Conservation (phyloP, 2,888 invertebrate genomes). For the Amiota communis region DNA sequence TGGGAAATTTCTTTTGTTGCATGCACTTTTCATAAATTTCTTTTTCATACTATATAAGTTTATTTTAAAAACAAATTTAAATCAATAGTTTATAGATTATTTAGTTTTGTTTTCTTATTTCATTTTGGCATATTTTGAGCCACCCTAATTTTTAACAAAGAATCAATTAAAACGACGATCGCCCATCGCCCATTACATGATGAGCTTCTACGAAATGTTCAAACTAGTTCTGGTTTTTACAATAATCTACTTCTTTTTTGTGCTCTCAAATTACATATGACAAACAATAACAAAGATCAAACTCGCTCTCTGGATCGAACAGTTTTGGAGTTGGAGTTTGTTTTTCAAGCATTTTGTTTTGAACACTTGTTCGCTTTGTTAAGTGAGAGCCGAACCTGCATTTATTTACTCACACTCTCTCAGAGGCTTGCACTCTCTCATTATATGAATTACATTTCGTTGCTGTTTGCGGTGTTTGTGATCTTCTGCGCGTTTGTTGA, state of each 20-base stretch:
- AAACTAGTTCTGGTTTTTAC: background rate
- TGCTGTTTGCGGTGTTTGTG: no score
- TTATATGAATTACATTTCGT: background rate
- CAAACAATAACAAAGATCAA: background rate
- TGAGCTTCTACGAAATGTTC: background rate
- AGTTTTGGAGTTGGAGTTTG: conserved; percentile 14
- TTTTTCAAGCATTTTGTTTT: conserved; percentile 32
- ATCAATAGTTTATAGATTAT: no score
- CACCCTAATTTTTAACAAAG: background rate
- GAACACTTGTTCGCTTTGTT: conserved; percentile 40
- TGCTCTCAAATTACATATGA: background rate
- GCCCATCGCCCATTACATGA: background rate
- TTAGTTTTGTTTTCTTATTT: no score
- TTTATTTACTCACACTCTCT: no score
- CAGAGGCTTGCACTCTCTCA: background rate
- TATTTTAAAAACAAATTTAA: no score
- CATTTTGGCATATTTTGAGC: background rate
- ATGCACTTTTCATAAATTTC: no score
- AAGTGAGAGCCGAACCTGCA: background rate
- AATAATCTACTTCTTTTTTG: background rate
- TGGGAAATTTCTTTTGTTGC: no score
- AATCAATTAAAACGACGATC: conserved; percentile 7
- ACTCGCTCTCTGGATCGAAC: background rate
- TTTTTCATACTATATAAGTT: no score
- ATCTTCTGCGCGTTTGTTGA: no score